A percentile compares a stretch with the other conserved stretches of the same genome.
Conservation (phyloP, 2,113 vertebrate species). For the Leptobrachium ailaonicum region DNA sequence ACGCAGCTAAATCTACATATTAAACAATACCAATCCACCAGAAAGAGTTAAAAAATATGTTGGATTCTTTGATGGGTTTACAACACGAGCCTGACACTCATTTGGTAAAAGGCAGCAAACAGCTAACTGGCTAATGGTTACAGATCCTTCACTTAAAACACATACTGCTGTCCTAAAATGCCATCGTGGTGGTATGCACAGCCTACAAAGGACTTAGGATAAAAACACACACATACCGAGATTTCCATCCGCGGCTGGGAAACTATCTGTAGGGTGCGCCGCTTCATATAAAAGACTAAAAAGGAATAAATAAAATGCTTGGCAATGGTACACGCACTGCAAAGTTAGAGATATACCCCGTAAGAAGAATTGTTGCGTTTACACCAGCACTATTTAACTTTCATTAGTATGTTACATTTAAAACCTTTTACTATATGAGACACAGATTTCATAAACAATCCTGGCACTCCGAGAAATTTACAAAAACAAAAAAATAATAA, state of each 20-base stretch:
- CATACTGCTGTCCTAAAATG: background rate
- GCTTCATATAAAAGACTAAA: background rate
- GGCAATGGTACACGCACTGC: background rate
- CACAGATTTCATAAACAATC: no score
- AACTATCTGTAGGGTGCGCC: background rate
- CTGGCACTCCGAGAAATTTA: no score
- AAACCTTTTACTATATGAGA: no score
- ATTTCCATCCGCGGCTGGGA: background rate
- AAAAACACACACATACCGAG: background rate
- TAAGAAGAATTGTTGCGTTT: background rate
- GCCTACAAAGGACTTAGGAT: no score
- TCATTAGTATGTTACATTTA: no score
- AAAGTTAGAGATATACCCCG: background rate
- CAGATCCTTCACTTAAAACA: background rate
- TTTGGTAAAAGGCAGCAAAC: conserved; percentile 1
- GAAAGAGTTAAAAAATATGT: background rate
- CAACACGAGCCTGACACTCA: background rate
- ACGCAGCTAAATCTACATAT: background rate
- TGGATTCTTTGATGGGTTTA: no score
- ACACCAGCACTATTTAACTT: background rate
- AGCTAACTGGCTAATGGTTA: background rate
- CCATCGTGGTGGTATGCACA: no score
- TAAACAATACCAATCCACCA: conserved; percentile 1
- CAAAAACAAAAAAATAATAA: no score
- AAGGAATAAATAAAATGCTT: no score